These are phyloP conservation scores for Cheilosia pagana DNA, from an alignment of 2,888 invertebrate species.

Conservation along the genomic window DNA sequence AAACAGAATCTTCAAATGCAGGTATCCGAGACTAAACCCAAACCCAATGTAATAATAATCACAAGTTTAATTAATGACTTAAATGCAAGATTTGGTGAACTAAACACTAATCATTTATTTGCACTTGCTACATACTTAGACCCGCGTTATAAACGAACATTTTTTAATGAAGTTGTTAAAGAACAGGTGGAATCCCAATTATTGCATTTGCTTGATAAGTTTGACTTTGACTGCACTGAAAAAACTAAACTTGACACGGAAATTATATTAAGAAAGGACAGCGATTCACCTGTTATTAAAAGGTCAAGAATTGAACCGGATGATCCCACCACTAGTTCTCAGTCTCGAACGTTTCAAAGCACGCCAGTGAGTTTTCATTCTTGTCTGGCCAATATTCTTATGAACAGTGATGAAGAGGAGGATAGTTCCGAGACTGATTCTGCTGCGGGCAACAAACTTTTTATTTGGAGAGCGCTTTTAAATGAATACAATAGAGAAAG, in stretches of 20 bases:
- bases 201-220: too few species aligned
- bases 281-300: too few species aligned
- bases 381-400: conserved; percentile 19
- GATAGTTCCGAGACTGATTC: conserved; percentile 21
- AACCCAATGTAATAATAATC: not conserved
- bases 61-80: conserved; percentile 25
- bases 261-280: too few species aligned
- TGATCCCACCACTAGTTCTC: not conserved
- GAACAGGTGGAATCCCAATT: too few species aligned
- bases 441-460: conserved; percentile 11
- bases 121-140: conserved; percentile 11
- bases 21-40: not conserved
- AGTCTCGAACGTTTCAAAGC: not conserved
- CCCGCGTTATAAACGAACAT: conserved; percentile 7
- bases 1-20: conserved; percentile 36
- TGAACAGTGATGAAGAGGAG: not conserved
- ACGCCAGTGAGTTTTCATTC: conserved; percentile 5
- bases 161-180: conserved; percentile 4
- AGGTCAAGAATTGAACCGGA: too few species aligned
- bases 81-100: conserved; percentile 15
- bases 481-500: conserved; percentile 15
- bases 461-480: conserved; percentile 12
- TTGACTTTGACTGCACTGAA: too few species aligned
- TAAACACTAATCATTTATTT: conserved; percentile 8
- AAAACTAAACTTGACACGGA: too few species aligned